phyloP scores from a whole-genome alignment of 2,797 vertebrate species.

The Gambelia wislizenii region DNA sequence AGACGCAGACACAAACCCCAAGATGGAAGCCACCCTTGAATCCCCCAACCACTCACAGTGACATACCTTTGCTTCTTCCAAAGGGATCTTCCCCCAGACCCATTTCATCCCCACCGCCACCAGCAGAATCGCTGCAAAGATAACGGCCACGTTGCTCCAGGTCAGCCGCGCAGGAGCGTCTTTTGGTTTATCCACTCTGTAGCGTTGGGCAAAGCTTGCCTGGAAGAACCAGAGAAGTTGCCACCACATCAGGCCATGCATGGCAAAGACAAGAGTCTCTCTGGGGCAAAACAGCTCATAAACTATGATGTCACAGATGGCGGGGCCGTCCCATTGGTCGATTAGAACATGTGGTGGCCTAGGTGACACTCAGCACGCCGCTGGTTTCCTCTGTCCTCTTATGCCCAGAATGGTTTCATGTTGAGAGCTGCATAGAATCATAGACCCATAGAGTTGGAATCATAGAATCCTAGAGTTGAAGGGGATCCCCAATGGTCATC shows the following conservation, averaged over 20 bases:
- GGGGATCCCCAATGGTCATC: too few relatives aligned
- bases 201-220: neutral
- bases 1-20: too few relatives aligned
- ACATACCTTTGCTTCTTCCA: neutral
- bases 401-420: too few relatives aligned
- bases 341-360: neutral
- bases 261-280: neutral
- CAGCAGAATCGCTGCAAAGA: neutral
- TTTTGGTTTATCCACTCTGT: neutral
- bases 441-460: too few relatives aligned
- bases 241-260: neutral
- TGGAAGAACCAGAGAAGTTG: neutral
- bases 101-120: neutral
- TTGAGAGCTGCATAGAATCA: too few relatives aligned
- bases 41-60: too few relatives aligned
- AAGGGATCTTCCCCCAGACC: rapidly evolving
- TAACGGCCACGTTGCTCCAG: neutral
- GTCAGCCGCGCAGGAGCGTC: rapidly evolving
- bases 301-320: slow-evolving; percentile 21
- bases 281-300: too few relatives aligned
- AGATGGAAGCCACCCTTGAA: too few relatives aligned
- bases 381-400: too few relatives aligned
- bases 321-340: neutral
- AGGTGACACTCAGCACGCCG: too few relatives aligned
- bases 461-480: too few relatives aligned